Evolutionary conservation across 1,140 invertebrate genomes (phyloP).

Genomic region (Gryllus bimaculatus): DNA sequence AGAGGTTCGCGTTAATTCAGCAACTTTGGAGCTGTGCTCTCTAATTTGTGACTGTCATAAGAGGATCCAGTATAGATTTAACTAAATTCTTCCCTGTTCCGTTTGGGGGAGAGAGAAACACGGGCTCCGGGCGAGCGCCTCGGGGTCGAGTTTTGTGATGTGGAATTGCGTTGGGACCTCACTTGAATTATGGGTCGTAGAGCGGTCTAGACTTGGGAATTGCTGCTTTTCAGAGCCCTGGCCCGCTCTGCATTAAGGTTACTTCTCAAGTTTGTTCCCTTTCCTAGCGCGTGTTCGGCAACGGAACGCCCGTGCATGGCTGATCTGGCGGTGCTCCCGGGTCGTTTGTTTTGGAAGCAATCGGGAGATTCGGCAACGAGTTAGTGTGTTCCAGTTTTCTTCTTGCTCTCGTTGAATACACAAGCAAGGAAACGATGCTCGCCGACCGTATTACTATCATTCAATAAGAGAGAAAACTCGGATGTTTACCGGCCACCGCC

Average conservation of each 20-base stretch:
- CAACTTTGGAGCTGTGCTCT: background rate
- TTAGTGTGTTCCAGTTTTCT: too few relatives aligned
- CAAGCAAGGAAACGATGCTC: too few relatives aligned
- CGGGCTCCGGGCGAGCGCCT: background rate
- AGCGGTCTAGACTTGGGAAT: background rate
- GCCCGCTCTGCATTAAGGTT: background rate
- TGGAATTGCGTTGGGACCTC: background rate
- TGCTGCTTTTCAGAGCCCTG: background rate
- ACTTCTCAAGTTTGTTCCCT: background rate
- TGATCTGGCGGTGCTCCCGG: too few relatives aligned
- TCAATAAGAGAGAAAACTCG: too few relatives aligned
- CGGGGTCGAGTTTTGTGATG: background rate
- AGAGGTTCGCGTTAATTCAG: slow-evolving; percentile 3
- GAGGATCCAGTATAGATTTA: slow-evolving; percentile 4
- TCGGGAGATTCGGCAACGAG: too few relatives aligned
- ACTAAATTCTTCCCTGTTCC: background rate
- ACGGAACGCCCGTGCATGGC: background rate
- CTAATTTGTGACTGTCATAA: slow-evolving; percentile 5
- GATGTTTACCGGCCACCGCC: too few relatives aligned
- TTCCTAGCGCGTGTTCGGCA: background rate
- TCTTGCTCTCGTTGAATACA: too few relatives aligned
- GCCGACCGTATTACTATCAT: too few relatives aligned
- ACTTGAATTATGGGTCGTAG: background rate
- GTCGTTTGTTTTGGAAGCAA: too few relatives aligned
- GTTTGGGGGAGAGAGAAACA: background rate